phyloP scores from a whole-genome alignment of 2,797 vertebrate genomes.

The Odontamblyopus rebecca region DNA sequence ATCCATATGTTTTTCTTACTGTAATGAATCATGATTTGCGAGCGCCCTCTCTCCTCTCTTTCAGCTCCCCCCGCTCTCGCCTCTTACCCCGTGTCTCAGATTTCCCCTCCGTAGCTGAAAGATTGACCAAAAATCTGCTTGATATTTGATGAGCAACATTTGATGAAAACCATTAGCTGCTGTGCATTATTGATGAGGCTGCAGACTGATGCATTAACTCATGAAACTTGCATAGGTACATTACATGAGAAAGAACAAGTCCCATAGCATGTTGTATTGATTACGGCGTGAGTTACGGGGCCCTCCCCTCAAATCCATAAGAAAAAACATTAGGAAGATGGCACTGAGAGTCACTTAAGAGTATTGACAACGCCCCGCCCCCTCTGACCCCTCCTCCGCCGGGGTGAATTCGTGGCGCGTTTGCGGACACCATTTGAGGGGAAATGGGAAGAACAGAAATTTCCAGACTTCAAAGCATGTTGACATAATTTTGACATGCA shows the following conservation, averaged over 20 bases:
- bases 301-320: slow-evolving; percentile 52
- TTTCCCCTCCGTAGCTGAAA: slow-evolving; percentile 44
- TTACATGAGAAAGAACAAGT: slow-evolving; percentile 75
- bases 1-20: slow-evolving; percentile 61
- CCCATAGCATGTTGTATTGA: slow-evolving; percentile 74
- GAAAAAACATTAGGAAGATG: slow-evolving; percentile 61
- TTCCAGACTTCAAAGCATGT: slow-evolving; percentile 28
- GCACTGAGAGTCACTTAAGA: slow-evolving; percentile 58
- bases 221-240: slow-evolving; percentile 75
- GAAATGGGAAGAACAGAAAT: slow-evolving; percentile 51
- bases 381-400: neutral
- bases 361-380: slow-evolving; percentile 40
- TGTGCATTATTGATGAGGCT: slow-evolving; percentile 72
- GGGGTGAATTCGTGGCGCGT: slow-evolving; percentile 13
- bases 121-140: slow-evolving; percentile 66
- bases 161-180: slow-evolving; percentile 71
- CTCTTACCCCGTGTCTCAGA: slow-evolving; percentile 36
- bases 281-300: slow-evolving; percentile 68
- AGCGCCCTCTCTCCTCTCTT: neutral
- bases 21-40: slow-evolving; percentile 58
- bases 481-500: slow-evolving; percentile 2
- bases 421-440: slow-evolving; percentile 41
- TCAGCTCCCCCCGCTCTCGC: slow-evolving; percentile 9
- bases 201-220: slow-evolving; percentile 72
- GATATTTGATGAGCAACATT: slow-evolving; percentile 75